Evolutionary conservation across 2,888 invertebrate species (phyloP).

Genomic region (Embidobia sp.): DNA sequence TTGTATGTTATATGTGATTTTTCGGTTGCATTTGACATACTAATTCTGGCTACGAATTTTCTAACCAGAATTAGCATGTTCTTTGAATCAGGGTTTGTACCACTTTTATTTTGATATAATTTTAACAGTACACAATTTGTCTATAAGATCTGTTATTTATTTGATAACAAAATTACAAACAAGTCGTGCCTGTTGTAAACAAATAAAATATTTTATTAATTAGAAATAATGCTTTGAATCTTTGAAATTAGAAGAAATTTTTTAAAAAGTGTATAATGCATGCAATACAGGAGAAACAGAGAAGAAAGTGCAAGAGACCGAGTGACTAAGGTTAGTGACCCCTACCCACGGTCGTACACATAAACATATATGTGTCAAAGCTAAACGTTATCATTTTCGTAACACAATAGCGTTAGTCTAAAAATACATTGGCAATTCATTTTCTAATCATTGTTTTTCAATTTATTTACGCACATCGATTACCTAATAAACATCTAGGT

Average conservation of each 20-base stretch:
- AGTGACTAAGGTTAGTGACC: conserved; percentile 75
- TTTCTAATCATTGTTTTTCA: conserved; percentile 30
- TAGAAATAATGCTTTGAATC: conserved; percentile 11
- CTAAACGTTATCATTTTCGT: conserved; percentile 55
- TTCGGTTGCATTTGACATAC: too few relatives aligned
- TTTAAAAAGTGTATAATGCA: conserved; percentile 43
- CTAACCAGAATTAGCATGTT: too few relatives aligned
- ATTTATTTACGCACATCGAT: conserved; percentile 8
- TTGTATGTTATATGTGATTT: too few relatives aligned
- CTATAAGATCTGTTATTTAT: neutral
- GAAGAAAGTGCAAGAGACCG: conserved; percentile 37
- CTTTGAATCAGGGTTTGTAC: too few relatives aligned
- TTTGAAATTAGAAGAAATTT: conserved; percentile 11
- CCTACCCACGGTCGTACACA: conserved; percentile 66
- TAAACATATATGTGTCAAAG: conserved; percentile 58
- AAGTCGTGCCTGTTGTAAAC: neutral
- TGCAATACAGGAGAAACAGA: conserved; percentile 37
- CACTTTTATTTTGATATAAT: neutral
- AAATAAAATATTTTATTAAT: conserved; percentile 2
- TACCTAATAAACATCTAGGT: neutral
- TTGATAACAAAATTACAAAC: neutral
- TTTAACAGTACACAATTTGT: neutral
- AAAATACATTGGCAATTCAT: conserved; percentile 37
- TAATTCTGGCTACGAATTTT: too few relatives aligned
- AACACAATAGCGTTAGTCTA: conserved; percentile 44